Conservation (phyloP, 2,113 vertebrate genomes). For the Catharus minimus region DNA sequence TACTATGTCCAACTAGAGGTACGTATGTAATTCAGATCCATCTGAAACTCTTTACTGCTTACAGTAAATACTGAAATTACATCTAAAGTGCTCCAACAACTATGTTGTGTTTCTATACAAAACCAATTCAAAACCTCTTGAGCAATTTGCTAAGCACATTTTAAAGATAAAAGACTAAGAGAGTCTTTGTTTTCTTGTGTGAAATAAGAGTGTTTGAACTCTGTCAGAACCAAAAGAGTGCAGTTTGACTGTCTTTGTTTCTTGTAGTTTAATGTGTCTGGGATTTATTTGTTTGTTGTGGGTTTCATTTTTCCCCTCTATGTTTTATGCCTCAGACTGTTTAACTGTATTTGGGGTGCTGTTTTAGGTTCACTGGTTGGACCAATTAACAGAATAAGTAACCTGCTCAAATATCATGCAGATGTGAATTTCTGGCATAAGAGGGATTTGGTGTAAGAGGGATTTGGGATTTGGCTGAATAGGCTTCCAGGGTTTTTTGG, state of each 20-base stretch:
- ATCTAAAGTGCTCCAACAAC: background rate
- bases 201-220: background rate
- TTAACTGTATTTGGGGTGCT: background rate
- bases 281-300: background rate
- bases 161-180: conserved; percentile 1
- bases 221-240: background rate
- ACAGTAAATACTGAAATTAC: background rate
- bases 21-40: background rate
- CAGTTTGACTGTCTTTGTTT: background rate
- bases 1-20: conserved; percentile 97
- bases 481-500: background rate
- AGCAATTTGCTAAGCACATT: conserved; percentile 8
- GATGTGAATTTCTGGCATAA: background rate
- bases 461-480: background rate
- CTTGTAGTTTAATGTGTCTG: background rate
- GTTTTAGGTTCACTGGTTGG: background rate
- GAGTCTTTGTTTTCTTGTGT: background rate
- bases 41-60: background rate
- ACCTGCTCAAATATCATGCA: background rate
- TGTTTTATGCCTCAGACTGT: background rate
- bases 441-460: background rate
- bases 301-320: background rate
- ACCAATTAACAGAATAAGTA: background rate
- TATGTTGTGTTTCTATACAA: background rate
- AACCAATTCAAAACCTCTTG: background rate